Conservation (phyloP, 2,797 vertebrate genomes). For the Taenioides sp. region DNA sequence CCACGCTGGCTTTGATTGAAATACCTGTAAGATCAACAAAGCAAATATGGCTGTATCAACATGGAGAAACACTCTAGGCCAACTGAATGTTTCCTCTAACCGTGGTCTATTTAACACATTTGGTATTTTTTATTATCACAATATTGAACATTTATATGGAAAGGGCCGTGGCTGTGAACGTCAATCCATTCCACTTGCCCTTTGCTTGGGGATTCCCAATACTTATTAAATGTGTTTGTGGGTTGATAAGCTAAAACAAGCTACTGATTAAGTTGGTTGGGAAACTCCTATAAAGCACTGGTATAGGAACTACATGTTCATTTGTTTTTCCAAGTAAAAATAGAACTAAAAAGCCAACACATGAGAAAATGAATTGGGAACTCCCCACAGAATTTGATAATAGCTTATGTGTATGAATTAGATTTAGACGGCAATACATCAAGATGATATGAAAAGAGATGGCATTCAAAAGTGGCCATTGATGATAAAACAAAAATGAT, state of each 20-base stretch:
- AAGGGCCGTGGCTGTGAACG: conserved; percentile 6
- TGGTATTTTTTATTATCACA: conserved; percentile 12
- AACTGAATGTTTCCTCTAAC: conserved; percentile 7
- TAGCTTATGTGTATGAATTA: background rate
- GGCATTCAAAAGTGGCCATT: background rate
- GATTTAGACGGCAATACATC: background rate
- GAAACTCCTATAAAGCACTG: background rate
- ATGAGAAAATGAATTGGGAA: background rate
- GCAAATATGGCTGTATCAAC: conserved; percentile 8
- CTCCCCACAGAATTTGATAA: background rate
- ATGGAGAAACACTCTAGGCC: background rate
- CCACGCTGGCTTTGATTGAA: conserved; percentile 17
- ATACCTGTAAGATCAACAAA: conserved; percentile 26
- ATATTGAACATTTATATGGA: conserved; percentile 16
- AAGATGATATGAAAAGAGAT: background rate
- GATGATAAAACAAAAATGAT: background rate
- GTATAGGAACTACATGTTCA: background rate
- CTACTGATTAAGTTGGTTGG: conserved; percentile 6
- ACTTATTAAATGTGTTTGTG: conserved; percentile 3
- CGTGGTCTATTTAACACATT: conserved; percentile 7
- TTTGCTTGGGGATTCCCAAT: conserved; percentile 7
- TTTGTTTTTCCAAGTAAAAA: conserved; percentile 7
- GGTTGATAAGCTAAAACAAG: conserved; percentile 5
- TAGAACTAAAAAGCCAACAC: conserved; percentile 1
- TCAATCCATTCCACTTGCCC: background rate